Conservation (phyloP, 53 echinoderm and acorn worm species). For the Luidia sarsii region DNA sequence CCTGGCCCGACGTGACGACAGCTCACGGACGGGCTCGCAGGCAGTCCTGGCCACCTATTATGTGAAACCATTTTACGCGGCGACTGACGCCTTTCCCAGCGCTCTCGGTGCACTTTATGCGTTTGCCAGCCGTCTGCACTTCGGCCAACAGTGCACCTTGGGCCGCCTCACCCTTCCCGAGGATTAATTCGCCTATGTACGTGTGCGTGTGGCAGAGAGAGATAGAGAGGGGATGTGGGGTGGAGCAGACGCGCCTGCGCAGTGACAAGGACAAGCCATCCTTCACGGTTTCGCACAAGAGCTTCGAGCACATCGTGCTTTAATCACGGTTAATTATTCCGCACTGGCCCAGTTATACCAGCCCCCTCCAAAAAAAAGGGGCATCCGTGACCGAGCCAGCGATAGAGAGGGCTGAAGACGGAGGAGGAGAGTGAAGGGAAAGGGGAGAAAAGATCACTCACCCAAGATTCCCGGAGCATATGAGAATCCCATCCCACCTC, state of each 20-base stretch:
- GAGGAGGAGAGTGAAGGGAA: no score
- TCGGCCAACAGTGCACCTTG: background rate
- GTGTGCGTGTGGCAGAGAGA: background rate
- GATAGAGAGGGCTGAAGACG: no score
- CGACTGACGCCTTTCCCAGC: background rate
- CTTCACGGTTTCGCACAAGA: background rate
- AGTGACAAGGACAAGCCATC: background rate
- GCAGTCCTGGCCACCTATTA: background rate
- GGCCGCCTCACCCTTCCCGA: slow-evolving; percentile 28
- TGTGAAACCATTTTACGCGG: slow-evolving; percentile 18
- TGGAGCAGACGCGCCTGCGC: slow-evolving; percentile 38
- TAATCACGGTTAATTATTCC: slow-evolving; percentile 41
- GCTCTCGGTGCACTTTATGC: background rate
- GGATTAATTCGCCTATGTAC: background rate
- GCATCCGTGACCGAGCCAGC: no score
- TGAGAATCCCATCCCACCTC: slow-evolving; percentile 22
- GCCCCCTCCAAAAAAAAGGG: background rate
- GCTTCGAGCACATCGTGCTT: background rate
- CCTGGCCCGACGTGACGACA: slow-evolving; percentile 30
- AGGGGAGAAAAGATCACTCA: slow-evolving; percentile 32
- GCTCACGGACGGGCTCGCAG: slow-evolving; percentile 22
- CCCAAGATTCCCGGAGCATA: slow-evolving; percentile 12
- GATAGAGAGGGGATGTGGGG: background rate
- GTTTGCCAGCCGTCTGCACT: slow-evolving; percentile 47
- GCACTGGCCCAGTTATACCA: slow-evolving; percentile 36